Evolutionary conservation across 2,888 invertebrate species (phyloP).

Genomic region (Ophion costatus): DNA sequence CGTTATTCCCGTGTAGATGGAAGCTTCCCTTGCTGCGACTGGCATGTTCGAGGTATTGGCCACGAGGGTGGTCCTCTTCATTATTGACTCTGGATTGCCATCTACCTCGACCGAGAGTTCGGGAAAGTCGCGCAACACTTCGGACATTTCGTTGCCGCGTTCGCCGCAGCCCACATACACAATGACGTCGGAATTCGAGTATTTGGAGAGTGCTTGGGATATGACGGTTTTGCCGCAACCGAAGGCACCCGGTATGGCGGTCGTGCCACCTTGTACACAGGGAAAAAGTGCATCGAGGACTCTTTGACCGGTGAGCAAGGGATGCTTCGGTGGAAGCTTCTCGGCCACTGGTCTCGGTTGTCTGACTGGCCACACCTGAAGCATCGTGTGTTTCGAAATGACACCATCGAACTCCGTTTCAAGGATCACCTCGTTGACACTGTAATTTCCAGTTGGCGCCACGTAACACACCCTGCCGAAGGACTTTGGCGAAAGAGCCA

Average conservation of each 20-base stretch:
- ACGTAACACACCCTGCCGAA: slow-evolving; percentile 97
- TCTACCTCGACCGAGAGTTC: slow-evolving; percentile 88
- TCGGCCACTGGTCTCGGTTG: slow-evolving; percentile 96
- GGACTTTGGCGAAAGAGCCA: slow-evolving; percentile 95
- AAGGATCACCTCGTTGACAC: slow-evolving; percentile 94
- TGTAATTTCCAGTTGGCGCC: slow-evolving; percentile 96
- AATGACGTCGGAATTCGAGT: slow-evolving; percentile 90
- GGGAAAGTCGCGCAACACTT: slow-evolving; percentile 89
- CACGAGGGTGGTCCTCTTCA: slow-evolving; percentile 89
- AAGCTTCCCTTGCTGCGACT: slow-evolving; percentile 99
- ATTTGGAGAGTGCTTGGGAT: slow-evolving; percentile 89
- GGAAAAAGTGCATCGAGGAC: slow-evolving; percentile 99
- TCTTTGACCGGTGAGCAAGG: slow-evolving; percentile 97
- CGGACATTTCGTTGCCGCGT: slow-evolving; percentile 90
- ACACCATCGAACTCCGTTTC: slow-evolving; percentile 99
- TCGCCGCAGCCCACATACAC: slow-evolving; percentile 91
- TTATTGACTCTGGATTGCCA: slow-evolving; percentile 87
- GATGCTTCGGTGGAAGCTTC: slow-evolving; percentile 97
- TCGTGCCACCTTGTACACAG: slow-evolving; percentile 95
- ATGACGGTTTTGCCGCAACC: slow-evolving; percentile 91
- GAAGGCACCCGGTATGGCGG: slow-evolving; percentile 92
- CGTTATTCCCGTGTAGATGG: slow-evolving; percentile 99
- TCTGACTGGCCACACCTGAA: slow-evolving; percentile 99
- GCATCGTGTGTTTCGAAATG: slow-evolving; percentile 93
- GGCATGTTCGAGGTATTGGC: slow-evolving; percentile 95